phyloP scores from a whole-genome alignment of 2,888 invertebrate species.

The Drosophila maculinotata region DNA sequence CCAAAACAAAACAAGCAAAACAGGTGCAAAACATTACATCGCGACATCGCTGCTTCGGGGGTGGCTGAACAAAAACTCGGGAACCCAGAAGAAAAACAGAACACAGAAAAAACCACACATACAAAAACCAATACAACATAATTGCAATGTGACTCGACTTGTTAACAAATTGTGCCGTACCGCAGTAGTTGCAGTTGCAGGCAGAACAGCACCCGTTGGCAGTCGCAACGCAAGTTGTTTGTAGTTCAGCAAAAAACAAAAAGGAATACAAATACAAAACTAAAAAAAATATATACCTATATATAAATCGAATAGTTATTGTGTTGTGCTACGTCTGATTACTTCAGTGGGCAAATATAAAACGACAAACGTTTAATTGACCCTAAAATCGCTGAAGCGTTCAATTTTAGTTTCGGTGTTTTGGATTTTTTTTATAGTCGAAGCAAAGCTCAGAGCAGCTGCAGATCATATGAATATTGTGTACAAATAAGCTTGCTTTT shows the following conservation, averaged over 20 bases:
- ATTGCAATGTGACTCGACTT: constrained; percentile 54
- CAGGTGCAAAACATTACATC: constrained; percentile 70
- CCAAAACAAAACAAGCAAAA: constrained; percentile 72
- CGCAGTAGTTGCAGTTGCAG: constrained; percentile 32
- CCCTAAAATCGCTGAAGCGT: constrained; percentile 77
- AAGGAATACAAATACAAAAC: constrained; percentile 6
- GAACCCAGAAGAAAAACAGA: constrained; percentile 10
- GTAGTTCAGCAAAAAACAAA: constrained; percentile 31
- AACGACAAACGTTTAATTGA: constrained; percentile 73
- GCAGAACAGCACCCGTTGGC: constrained; percentile 61
- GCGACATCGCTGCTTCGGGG: constrained; percentile 43
- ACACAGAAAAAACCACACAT: constrained; percentile 8
- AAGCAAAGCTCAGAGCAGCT: neutral
- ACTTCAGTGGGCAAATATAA: constrained; percentile 65
- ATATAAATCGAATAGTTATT: constrained; percentile 30
- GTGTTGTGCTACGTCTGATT: constrained; percentile 31
- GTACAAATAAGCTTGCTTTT: neutral
- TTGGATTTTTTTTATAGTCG: constrained; percentile 6
- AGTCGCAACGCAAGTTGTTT: constrained; percentile 55
- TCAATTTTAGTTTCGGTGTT: constrained; percentile 22
- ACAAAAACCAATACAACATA: constrained; percentile 66
- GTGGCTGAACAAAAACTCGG: constrained; percentile 39
- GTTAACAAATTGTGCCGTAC: constrained; percentile 47
- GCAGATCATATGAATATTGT: constrained; percentile 9
- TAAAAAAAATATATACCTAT: constrained; percentile 19